phyloP scores from a whole-genome alignment of 2,888 invertebrate species.

The Protodeltote pygarga region DNA sequence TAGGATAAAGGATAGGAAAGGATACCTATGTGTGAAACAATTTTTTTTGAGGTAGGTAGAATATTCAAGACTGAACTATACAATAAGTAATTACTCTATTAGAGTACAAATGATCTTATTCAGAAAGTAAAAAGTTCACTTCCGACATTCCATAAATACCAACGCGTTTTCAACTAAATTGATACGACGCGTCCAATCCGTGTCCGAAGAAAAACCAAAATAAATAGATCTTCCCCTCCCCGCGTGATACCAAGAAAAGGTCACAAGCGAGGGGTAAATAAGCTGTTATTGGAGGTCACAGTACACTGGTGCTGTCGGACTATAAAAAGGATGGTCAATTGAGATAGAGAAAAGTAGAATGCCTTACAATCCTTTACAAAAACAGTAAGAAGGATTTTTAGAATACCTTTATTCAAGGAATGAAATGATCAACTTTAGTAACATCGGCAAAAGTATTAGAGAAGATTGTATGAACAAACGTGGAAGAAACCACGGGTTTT shows the following conservation, averaged over 20 bases:
- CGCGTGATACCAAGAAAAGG: background rate
- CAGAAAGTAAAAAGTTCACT: constrained; percentile 42
- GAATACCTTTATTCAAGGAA: constrained; percentile 39
- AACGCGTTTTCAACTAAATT: constrained; percentile 64
- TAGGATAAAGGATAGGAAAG: no score
- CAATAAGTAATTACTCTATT: constrained; percentile 4
- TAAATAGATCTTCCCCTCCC: constrained; percentile 31
- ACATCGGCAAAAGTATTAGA: background rate
- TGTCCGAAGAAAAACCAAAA: constrained; percentile 48
- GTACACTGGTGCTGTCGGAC: constrained; percentile 44
- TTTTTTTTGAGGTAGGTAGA: no score
- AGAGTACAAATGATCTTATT: constrained; percentile 9
- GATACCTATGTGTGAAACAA: no score
- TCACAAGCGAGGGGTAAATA: constrained; percentile 3
- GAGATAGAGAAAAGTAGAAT: constrained; percentile 61
- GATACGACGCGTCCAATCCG: constrained; percentile 65
- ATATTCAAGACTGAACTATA: no score
- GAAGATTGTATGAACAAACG: no score
- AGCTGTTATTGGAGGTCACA: constrained; percentile 37
- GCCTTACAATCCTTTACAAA: constrained; percentile 62
- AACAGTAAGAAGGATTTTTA: constrained; percentile 44
- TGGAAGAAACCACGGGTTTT: no score
- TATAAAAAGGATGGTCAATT: constrained; percentile 60
- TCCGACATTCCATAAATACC: constrained; percentile 71
- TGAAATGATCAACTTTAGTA: constrained; percentile 19